Conservation (phyloP, 1,140 invertebrate genomes). For the Hyposmocoma kahamanoa region DNA sequence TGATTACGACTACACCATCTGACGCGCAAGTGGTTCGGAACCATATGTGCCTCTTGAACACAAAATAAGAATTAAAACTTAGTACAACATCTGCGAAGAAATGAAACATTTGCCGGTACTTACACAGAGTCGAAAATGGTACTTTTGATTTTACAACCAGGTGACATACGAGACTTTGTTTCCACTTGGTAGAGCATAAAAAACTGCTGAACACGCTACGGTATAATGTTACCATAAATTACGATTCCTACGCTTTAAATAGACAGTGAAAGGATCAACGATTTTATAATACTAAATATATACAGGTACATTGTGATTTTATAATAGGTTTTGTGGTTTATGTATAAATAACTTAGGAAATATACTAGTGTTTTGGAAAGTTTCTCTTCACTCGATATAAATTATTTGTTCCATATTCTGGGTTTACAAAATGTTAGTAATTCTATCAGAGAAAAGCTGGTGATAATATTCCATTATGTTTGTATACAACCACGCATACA, state of each 20-base stretch:
- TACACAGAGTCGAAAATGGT: conserved; percentile 18
- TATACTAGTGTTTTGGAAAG: too few species aligned
- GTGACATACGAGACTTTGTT: conserved; percentile 55
- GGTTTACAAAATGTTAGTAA: too few species aligned
- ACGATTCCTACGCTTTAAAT: background rate
- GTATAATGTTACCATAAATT: conserved; percentile 46
- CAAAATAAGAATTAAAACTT: conserved; percentile 9
- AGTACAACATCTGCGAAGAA: background rate
- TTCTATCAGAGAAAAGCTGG: too few species aligned
- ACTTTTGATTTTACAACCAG: conserved; percentile 27
- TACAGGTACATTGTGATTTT: too few species aligned
- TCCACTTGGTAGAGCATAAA: conserved; percentile 61
- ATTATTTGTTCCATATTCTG: too few species aligned
- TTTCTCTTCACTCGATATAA: too few species aligned
- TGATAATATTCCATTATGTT: too few species aligned
- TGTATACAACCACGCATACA: too few species aligned
- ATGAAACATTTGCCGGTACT: background rate
- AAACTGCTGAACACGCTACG: conserved; percentile 51
- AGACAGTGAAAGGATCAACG: too few species aligned
- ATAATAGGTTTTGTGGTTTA: too few species aligned
- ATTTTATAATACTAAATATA: too few species aligned
- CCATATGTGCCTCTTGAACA: conserved; percentile 13
- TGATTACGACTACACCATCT: conserved; percentile 33
- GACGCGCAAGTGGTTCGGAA: conserved; percentile 32
- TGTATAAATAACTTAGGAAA: too few species aligned